A percentile compares a stretch with the other conserved stretches of the same genome.
These are phyloP conservation scores for Melanocharis versteri DNA, from an alignment of 2,113 vertebrate genomes.

Conservation along the genomic window DNA sequence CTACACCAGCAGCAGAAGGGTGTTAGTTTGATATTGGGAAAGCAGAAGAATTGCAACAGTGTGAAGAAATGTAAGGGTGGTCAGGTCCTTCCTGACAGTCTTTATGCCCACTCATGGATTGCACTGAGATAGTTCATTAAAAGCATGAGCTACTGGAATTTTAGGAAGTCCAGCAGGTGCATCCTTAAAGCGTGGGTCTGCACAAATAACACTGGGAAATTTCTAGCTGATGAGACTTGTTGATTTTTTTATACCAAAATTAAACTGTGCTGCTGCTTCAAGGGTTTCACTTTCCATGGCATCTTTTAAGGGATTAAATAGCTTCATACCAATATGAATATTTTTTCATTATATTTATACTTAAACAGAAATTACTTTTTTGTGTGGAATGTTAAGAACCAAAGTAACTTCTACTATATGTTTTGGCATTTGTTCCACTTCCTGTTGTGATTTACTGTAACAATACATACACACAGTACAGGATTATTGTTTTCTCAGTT, in stretches of 20 bases:
- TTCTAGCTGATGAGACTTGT: neutral
- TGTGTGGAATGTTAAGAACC: neutral
- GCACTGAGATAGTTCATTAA: neutral
- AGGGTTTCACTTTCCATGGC: neutral
- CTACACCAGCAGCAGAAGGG: neutral
- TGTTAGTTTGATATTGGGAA: neutral
- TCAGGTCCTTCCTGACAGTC: neutral
- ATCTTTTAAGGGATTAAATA: neutral
- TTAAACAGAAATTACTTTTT: neutral
- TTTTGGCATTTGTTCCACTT: neutral
- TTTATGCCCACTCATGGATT: accelerated
- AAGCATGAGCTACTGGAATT: neutral
- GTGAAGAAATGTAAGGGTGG: neutral
- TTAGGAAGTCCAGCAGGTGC: neutral
- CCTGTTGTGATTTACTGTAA: neutral
- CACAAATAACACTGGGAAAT: neutral
- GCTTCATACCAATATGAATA: neutral
- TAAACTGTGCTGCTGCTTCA: neutral
- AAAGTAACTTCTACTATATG: neutral
- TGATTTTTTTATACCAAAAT: neutral
- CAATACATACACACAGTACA: neutral
- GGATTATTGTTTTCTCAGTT: neutral
- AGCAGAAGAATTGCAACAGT: neutral
- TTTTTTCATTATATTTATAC: neutral
- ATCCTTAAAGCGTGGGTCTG: neutral